These are phyloP conservation scores for Helleia helle DNA, from an alignment of 2,888 invertebrate genomes.

Conservation along the genomic window DNA sequence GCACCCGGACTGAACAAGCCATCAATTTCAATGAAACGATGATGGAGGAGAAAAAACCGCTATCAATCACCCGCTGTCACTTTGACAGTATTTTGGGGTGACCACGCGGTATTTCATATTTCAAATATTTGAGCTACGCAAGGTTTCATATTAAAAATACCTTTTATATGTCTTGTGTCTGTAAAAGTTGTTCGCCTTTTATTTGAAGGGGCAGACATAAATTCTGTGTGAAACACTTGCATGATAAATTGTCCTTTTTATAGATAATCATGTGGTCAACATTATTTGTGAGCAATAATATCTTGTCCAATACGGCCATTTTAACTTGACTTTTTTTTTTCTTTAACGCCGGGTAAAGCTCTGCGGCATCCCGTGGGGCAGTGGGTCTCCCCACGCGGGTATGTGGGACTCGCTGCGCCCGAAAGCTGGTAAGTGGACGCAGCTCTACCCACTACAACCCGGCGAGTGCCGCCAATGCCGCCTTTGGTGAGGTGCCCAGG, in stretches of 20 bases:
- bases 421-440: too few relatives aligned
- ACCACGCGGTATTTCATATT: conserved; percentile 20
- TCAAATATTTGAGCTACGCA: conserved; percentile 20
- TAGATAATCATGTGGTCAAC: too few relatives aligned
- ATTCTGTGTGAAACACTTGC: background rate
- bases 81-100: conserved; percentile 32
- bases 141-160: conserved; percentile 19
- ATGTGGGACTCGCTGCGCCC: too few relatives aligned
- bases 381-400: too few relatives aligned
- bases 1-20: conserved; percentile 33
- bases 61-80: conserved; percentile 48
- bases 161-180: conserved; percentile 2
- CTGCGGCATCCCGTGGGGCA: too few relatives aligned
- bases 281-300: too few relatives aligned
- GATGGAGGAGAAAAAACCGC: conserved; percentile 42
- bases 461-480: too few relatives aligned
- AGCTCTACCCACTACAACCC: too few relatives aligned
- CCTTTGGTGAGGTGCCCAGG: too few relatives aligned
- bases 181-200: background rate
- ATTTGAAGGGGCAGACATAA: conserved; percentile 6
- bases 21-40: conserved; percentile 60
- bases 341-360: too few relatives aligned
- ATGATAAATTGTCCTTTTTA: conserved; percentile 2
- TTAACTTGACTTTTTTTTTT: too few relatives aligned
- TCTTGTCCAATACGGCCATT: too few relatives aligned